phyloP scores from a whole-genome alignment of 2,888 invertebrate species.

The Augochlorella aurata region DNA sequence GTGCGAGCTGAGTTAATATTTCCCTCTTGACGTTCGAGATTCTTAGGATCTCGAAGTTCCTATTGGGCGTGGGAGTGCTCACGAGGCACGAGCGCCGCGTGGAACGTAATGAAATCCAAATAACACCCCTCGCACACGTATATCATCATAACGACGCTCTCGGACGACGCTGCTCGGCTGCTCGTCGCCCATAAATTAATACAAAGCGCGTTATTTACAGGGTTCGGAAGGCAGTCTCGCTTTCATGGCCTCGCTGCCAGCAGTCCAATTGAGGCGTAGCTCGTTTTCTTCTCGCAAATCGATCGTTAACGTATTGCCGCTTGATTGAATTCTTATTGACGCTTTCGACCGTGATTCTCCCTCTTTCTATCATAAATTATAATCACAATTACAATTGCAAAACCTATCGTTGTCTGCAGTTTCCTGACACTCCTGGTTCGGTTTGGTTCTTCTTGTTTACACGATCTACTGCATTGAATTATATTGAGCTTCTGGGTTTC shows the following conservation, averaged over 20 bases:
- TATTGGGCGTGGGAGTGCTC: conserved; percentile 31
- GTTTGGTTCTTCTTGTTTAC: not conserved
- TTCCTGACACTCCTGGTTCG: not conserved
- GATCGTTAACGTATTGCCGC: conserved; percentile 1
- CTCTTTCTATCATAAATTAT: not conserved
- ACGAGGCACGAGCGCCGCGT: conserved; percentile 25
- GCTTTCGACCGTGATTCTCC: not conserved
- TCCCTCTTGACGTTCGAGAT: conserved; percentile 20
- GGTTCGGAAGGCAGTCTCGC: conserved; percentile 47
- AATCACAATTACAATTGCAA: not conserved
- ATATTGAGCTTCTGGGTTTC: not conserved
- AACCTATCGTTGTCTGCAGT: not conserved
- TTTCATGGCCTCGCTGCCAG: conserved; percentile 22
- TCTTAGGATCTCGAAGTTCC: conserved; percentile 30
- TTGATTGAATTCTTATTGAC: not conserved
- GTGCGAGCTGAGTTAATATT: conserved; percentile 19
- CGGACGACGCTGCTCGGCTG: conserved; percentile 54
- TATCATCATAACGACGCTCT: conserved; percentile 68
- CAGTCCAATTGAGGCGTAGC: conserved; percentile 22
- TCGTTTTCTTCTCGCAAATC: conserved; percentile 23
- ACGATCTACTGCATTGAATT: not conserved
- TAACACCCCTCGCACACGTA: conserved; percentile 69
- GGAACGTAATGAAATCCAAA: conserved; percentile 72
- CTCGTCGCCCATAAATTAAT: conserved; percentile 69
- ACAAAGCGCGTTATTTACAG: conserved; percentile 68